A percentile compares a stretch with the other conserved stretches of the same genome.
Evolutionary conservation across 2,888 invertebrate species (phyloP).

Genomic region (Drosophila planitibia): DNA sequence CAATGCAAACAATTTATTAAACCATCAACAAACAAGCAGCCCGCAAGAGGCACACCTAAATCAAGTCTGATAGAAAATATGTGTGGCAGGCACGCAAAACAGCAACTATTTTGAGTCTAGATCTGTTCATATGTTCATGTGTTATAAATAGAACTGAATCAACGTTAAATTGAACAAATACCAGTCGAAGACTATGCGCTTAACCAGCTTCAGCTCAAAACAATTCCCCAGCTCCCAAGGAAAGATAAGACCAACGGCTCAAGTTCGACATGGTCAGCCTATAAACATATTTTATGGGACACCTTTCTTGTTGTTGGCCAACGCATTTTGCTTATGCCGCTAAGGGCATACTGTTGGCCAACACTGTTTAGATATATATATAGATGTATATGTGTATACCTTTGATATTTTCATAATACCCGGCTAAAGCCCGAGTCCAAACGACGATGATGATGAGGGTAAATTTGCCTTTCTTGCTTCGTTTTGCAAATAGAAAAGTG

Average conservation of each 20-base stretch:
- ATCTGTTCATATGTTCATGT: not conserved
- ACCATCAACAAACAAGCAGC: not conserved
- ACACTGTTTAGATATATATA: constrained; percentile 10
- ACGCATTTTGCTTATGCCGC: constrained; percentile 62
- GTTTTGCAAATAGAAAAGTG: constrained; percentile 69
- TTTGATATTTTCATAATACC: constrained; percentile 60
- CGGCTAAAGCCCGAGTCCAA: constrained; percentile 21
- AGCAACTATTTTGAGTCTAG: not conserved
- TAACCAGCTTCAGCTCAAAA: not conserved
- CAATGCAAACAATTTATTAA: not conserved
- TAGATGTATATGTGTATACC: constrained; percentile 31
- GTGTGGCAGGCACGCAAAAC: constrained; percentile 43
- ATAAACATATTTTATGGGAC: constrained; percentile 68
- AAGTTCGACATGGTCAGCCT: constrained; percentile 15
- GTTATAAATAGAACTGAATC: constrained; percentile 38
- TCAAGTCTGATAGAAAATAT: constrained; percentile 3
- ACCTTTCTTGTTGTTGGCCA: constrained; percentile 59
- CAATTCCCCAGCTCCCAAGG: not conserved
- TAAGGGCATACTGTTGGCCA: constrained; percentile 50
- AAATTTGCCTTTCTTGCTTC: constrained; percentile 62
- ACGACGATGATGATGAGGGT: constrained; percentile 62
- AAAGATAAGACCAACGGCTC: constrained; percentile 5
- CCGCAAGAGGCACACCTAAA: not conserved
- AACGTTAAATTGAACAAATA: not conserved
- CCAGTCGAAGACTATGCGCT: not conserved